Base-by-base conservation (phyloP, 2,797 vertebrate genomes). In the Babyrousa celebensis region DNA sequence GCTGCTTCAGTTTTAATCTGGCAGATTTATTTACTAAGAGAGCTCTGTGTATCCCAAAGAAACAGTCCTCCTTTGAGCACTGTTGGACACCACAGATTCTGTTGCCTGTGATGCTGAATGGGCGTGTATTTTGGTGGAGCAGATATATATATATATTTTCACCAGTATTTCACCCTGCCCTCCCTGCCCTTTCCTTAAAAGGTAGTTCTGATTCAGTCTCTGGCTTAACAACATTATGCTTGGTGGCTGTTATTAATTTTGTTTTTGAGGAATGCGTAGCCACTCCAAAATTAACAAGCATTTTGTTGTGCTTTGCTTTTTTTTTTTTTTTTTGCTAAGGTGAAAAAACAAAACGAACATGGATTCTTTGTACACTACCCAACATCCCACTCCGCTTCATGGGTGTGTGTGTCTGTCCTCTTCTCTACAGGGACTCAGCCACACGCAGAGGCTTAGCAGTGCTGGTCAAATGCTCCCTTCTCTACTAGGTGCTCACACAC, bases 11-110 rank as follows among this genome's bases (percentile, higher is more conserved):
- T 72, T 92, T 43, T 70, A 83, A 83, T 54, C 75, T 85, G 75
- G 36, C 62, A 95, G 36, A 71, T 80, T 94, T 79, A 92, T 65
- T 83, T 83, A 79, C 18, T 84, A 93, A 84, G 48, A 23, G 27
- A 93, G 82, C 71, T 94, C 58, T 85, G 62, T 87, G 17, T n/a
- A 68, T 91, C 95, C 67, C 89, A 63, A 91, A 74, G 83, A 95
- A 95, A 96, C 15, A 40, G 75, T 23, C 48, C 27, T 86, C 92
- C 40, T 5, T 63, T 9, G 85, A 85, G 62, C 43, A 96, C 20
- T 65, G 11, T 0, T 89, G 71, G n/a, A 71, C 48, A 90, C 32
- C 36, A 75, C 14, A 54, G 32, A 93, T 36, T 32, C 5, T 87
- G 40, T 9, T 92, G 80, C 72, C 27, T n/a, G 9, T 67, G 86